These are phyloP conservation scores for Paracanthobrama guichenoti DNA, from an alignment of 2,113 vertebrate genomes.

Conservation along the genomic window DNA sequence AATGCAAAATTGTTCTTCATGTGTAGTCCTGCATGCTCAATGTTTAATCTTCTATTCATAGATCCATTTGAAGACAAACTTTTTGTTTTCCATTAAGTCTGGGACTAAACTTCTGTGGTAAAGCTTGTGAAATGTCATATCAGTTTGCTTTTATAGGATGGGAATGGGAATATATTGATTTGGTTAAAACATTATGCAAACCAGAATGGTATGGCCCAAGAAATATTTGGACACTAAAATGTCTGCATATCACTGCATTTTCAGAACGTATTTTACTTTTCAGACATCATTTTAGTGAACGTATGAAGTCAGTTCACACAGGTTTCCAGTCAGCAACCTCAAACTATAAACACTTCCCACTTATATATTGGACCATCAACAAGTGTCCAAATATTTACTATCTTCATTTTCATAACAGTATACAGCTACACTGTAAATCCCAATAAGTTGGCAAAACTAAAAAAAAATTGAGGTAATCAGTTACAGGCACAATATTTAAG, in stretches of 20 bases:
- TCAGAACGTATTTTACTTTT: neutral
- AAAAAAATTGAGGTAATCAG: too few relatives aligned
- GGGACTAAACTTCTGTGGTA: neutral
- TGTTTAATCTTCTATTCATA: neutral
- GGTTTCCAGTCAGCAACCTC: too few relatives aligned
- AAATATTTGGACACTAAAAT: neutral
- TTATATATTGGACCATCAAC: too few relatives aligned
- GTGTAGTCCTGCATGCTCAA: neutral
- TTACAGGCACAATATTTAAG: too few relatives aligned
- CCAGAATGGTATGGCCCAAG: neutral
- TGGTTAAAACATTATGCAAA: neutral
- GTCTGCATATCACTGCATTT: neutral
- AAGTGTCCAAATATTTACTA: too few relatives aligned
- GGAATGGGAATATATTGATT: neutral
- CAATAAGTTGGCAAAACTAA: too few relatives aligned
- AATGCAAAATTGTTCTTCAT: neutral
- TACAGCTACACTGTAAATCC: too few relatives aligned
- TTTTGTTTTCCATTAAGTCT: neutral
- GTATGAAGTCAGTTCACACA: too few relatives aligned
- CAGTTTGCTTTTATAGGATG: neutral
- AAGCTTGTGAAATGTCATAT: conserved; percentile 5
- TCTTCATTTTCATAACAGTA: too few relatives aligned
- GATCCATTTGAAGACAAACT: neutral
- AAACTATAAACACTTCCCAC: too few relatives aligned
- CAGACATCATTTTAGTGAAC: too few relatives aligned